A percentile compares a stretch with the other conserved stretches of the same genome.
Conservation (phyloP, 1,140 invertebrate species). For the Eupristina koningsbergeri region DNA sequence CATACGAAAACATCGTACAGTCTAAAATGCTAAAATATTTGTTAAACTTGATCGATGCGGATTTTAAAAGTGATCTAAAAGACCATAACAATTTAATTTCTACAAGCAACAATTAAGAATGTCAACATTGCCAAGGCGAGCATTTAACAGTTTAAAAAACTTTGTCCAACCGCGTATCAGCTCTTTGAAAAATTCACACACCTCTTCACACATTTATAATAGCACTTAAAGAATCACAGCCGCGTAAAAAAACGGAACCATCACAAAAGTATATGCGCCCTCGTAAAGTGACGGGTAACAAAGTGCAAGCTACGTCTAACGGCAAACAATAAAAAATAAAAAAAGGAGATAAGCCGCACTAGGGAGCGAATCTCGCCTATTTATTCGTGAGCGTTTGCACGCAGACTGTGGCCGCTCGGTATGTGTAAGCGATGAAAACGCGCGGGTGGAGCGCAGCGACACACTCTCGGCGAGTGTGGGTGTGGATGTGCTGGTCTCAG, state of each 20-base stretch:
- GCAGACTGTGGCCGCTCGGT: conserved; percentile 16
- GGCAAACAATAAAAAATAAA: background rate
- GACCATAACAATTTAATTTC: background rate
- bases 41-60: too few relatives aligned
- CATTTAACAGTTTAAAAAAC: background rate
- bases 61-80: background rate
- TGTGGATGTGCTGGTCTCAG: conserved; percentile 11
- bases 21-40: too few relatives aligned
- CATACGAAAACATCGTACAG: background rate
- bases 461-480: too few relatives aligned
- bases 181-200: background rate
- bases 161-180: background rate
- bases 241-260: background rate
- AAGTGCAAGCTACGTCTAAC: background rate
- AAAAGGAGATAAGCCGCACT: background rate
- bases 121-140: background rate
- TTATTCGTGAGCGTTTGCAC: conserved; percentile 32
- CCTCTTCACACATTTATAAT: background rate
- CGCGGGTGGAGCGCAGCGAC: background rate
- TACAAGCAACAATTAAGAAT: background rate
- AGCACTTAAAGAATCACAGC: background rate
- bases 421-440: conserved; percentile 20
- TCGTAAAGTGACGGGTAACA: background rate
- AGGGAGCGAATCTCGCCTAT: background rate
- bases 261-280: background rate